Base-by-base conservation (phyloP, 1,140 invertebrate genomes). In the Musca vetustissima region DNA sequence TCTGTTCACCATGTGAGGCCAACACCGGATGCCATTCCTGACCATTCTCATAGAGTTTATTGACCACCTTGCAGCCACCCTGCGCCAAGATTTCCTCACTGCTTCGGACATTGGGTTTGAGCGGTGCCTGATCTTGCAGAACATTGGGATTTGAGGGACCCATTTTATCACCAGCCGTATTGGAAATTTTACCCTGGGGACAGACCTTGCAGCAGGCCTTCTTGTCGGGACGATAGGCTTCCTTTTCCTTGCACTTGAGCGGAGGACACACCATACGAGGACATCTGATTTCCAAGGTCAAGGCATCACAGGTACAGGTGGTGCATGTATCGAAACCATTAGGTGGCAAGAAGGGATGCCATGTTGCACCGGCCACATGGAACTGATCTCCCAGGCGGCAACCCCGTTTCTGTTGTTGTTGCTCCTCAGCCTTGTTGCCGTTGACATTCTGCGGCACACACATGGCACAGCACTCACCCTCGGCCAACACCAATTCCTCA, bases 321-420 rank as follows among this genome's bases (percentile, higher is more conserved):
- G 92, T 92, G 80, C 95, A 97, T 1, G 87, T 89, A 76, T 95
- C 93, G 79, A 95, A 96, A 22, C 95, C 95, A 69, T 88, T 91
- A 3, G 95, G 95, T 11, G 94, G 93, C 52, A 97, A 80, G 82
- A 94, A 97, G 1, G 95, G 95, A 85, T 97, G 92, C 92, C 94
- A 96, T 14, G 87, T 89, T 15, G 89, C 89, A 1, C 94, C 93
- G 0, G 91, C 88, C 0, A 87, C 81, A 77, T 95, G 92, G 75
- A 89, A 92, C 74, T 93, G 91, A 22, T 92, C 92, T 32, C 91
- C 91, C 36, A 95, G 84, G n/a, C 88, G 88, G 78, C 94, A 96
- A 36, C 91, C 90, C 70, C 82, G 83, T 47, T 82, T 76, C 14
- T 77, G 70, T 22, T 75, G 7, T 28, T 77, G 72, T 57, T 64